A percentile compares a stretch with the other conserved stretches of the same genome.
Evolutionary conservation across 2,888 invertebrate genomes (phyloP).

Genomic region (Caenorhabditis sulstoni): DNA sequence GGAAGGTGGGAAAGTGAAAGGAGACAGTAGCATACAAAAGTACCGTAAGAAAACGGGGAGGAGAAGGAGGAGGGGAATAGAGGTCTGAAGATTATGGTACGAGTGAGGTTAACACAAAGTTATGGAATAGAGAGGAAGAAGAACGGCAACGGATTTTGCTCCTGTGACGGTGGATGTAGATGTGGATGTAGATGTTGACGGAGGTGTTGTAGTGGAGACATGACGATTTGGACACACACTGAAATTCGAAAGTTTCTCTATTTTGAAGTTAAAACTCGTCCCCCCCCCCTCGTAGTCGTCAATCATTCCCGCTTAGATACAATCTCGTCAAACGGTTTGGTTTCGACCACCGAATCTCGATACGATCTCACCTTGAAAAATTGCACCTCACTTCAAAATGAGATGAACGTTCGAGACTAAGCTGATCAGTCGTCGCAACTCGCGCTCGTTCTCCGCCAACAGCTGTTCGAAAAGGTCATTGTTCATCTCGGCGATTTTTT

Average conservation of each 20-base stretch:
- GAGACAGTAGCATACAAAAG: too few species aligned
- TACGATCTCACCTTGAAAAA: slow-evolving; percentile 21
- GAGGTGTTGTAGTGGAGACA: neutral
- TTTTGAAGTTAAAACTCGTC: neutral
- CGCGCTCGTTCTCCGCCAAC: slow-evolving; percentile 51
- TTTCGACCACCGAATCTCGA: neutral
- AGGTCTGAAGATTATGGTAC: neutral
- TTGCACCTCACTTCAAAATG: slow-evolving; percentile 18
- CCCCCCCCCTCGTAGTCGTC: neutral
- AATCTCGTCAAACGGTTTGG: neutral
- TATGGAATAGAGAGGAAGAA: neutral
- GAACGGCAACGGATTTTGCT: neutral
- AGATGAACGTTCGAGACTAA: slow-evolving; percentile 39
- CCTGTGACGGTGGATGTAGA: neutral
- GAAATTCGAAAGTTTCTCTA: neutral
- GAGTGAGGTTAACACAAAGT: neutral
- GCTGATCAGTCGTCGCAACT: slow-evolving; percentile 43
- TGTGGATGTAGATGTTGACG: neutral
- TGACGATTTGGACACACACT: too few species aligned
- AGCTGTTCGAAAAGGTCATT: slow-evolving; percentile 52
- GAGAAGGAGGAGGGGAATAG: too few species aligned
- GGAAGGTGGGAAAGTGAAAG: too few species aligned
- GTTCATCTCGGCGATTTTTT: slow-evolving; percentile 34
- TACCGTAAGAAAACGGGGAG: too few species aligned
- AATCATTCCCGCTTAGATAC: slow-evolving; percentile 16